Base-by-base conservation (phyloP, 2,888 invertebrate genomes). In the Sphaerophoria taeniata region DNA sequence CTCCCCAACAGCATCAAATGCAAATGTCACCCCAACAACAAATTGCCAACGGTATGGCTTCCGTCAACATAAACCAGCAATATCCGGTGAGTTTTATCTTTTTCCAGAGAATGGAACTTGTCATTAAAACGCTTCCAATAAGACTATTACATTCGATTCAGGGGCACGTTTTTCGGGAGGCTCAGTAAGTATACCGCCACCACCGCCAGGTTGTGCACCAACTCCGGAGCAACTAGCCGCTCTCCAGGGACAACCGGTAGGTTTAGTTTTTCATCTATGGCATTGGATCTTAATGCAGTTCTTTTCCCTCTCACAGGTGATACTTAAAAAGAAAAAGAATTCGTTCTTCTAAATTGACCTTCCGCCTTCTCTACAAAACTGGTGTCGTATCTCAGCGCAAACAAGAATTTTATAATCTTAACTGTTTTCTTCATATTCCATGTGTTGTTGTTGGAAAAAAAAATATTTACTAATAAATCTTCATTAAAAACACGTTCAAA, bases 161-260 rank as follows among this genome's bases (percentile, higher is more conserved):
- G 88, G 87, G 6, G 87, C 89, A 7, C 85, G 89, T 45, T 89
- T 89, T 67, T 87, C 87, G 33, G 88, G 88, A 60, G 87, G 91
- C 4, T 88, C 90, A 5, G 88, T 92, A 47, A 88, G 88, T 9
- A 89, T 92, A 55, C 92, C 92, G 6, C 92, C 92, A 39, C 92
- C 92, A 6, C 92, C 92, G 3, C 92, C 92, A 0, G 92, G 92
- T 0, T 91, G 89, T 83, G 86, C 90, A 47, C 91, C 92, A 3
- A 92, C 90, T 1, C 89, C 92, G 0, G 92, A 90, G 6, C 92
- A 92, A 81, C 79, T 90, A 60, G 92, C 92, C 1, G 91, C 91
- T 0, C 89, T 92, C 88, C 90, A 91, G 67, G 92, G 92, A 1
- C 90, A 91, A 77, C 89, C 90, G 3, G 92, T 92, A 55, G 88